A percentile compares a stretch with the other conserved stretches of the same genome.
Conservation (phyloP, 1,140 invertebrate genomes). For the Solenopsis invicta region DNA sequence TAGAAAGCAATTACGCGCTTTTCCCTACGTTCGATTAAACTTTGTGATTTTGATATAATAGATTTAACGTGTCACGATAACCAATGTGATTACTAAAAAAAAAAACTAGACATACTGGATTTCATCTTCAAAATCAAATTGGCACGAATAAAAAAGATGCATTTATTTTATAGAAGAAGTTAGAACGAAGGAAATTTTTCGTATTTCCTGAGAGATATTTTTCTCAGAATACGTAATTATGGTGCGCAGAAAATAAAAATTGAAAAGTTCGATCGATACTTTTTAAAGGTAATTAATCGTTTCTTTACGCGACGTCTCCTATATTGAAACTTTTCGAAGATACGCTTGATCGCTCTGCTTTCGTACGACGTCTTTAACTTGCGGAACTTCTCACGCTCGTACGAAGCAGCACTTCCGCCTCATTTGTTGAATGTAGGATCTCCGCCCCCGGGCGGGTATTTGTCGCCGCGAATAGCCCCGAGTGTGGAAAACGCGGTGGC, state of each 20-base stretch:
- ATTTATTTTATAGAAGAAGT: neutral
- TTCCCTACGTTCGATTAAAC: neutral
- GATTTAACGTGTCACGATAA: neutral
- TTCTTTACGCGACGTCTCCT: neutral
- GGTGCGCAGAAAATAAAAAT: neutral
- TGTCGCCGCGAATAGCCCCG: neutral
- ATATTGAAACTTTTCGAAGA: neutral
- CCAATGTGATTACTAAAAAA: neutral
- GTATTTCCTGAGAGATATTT: neutral
- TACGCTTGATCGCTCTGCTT: constrained; percentile 10
- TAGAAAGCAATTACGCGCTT: neutral
- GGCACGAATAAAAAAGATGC: neutral
- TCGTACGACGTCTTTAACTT: constrained; percentile 3
- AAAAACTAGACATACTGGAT: neutral
- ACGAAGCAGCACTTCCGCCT: neutral
- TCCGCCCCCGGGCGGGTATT: neutral
- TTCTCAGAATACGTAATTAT: neutral
- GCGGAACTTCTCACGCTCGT: neutral
- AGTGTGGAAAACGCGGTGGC: constrained; percentile 16
- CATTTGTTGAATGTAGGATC: constrained; percentile 26
- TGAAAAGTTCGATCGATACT: neutral
- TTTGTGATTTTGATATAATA: neutral
- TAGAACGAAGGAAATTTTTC: neutral
- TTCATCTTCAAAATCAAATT: neutral
- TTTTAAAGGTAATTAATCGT: neutral